Evolutionary conservation across 1,140 invertebrate genomes (phyloP).

Genomic region (Platorchestia sp.): DNA sequence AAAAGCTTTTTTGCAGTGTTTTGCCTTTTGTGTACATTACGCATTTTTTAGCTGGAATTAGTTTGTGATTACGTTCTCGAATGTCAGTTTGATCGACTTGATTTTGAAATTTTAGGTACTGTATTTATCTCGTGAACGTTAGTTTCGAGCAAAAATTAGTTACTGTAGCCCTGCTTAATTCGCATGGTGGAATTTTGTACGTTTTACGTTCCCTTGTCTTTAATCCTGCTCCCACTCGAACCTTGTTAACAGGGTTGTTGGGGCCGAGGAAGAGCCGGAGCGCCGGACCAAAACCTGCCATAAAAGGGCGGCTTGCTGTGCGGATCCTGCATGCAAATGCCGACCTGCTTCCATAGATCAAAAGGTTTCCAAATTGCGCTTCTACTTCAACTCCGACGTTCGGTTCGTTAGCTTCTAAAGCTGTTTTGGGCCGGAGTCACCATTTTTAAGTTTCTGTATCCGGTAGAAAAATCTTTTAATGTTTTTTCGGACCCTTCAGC

Average conservation of each 20-base stretch:
- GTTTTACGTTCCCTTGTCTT: not conserved
- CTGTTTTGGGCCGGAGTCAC: slow-evolving; percentile 25
- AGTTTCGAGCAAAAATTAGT: not conserved
- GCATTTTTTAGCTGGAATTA: not conserved
- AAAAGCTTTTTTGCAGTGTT: not conserved
- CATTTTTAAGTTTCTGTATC: slow-evolving; percentile 20
- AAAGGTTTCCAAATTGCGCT: slow-evolving; percentile 50
- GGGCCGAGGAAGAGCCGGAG: not conserved
- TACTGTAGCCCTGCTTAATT: not conserved
- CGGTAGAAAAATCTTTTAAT: slow-evolving; percentile 19
- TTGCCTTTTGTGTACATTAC: not conserved
- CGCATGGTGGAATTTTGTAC: not conserved
- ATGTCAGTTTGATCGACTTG: too few species aligned
- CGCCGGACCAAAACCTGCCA: slow-evolving; percentile 35
- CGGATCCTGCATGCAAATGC: slow-evolving; percentile 45
- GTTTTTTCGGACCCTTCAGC: not conserved
- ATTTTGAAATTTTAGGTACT: not conserved
- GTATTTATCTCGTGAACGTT: not conserved
- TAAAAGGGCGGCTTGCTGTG: slow-evolving; percentile 18
- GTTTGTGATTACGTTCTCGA: not conserved
- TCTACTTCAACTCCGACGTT: slow-evolving; percentile 45
- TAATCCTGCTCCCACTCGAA: not conserved
- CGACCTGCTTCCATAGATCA: slow-evolving; percentile 47
- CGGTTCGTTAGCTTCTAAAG: slow-evolving; percentile 51
- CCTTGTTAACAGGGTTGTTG: slow-evolving; percentile 14